phyloP scores from a whole-genome alignment of 2,113 vertebrate genomes.

The Cariama cristata region DNA sequence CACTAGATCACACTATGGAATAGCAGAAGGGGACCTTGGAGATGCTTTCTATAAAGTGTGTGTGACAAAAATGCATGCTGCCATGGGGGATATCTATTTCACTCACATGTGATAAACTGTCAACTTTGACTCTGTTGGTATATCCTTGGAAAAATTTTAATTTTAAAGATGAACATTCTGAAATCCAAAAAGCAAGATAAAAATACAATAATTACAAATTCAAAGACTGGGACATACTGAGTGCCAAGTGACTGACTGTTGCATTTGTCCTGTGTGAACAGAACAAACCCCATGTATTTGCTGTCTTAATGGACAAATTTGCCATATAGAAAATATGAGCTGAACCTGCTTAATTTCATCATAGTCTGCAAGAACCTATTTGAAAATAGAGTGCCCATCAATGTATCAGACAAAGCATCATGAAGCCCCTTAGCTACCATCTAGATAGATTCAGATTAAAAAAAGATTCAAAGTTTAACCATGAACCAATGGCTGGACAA shows the following conservation, averaged over 20 bases:
- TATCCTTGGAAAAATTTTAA: background rate
- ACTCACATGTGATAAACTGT: background rate
- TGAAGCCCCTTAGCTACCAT: background rate
- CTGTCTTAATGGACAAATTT: background rate
- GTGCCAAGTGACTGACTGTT: background rate
- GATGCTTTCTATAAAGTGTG: background rate
- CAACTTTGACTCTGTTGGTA: background rate
- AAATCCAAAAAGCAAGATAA: background rate
- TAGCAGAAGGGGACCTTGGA: background rate
- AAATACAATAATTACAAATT: background rate
- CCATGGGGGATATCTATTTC: background rate
- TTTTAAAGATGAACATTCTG: background rate
- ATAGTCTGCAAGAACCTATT: background rate
- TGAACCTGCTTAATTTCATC: background rate
- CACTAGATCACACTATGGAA: background rate
- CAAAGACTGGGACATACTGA: background rate
- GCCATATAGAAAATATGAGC: background rate
- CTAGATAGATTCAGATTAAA: background rate
- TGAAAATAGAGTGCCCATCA: background rate
- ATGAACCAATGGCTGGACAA: fast-evolving
- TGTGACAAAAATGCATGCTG: background rate
- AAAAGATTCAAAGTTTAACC: background rate
- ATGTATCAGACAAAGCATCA: background rate
- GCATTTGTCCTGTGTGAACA: background rate
- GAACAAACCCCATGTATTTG: background rate